Base-by-base conservation (phyloP, 1,140 invertebrate species). In the Cherax destructor region DNA sequence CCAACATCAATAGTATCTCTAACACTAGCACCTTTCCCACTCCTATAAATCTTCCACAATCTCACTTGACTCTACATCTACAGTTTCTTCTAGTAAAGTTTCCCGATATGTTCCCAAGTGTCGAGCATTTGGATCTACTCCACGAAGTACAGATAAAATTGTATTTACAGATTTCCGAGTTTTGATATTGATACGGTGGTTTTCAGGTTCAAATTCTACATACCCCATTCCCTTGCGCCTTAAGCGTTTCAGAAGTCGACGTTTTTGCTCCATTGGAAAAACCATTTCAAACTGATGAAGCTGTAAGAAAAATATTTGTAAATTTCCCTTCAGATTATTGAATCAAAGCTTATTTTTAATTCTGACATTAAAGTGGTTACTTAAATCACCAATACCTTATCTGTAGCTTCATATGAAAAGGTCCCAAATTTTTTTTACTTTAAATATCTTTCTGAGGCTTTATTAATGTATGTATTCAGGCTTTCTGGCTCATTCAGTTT, bases 171-270 rank as follows among this genome's bases (percentile, higher is more conserved):
- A 92, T 87, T 81, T 87, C 41, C 83, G 59, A 41, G 91, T 92
- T 77, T 84, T 92, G 47, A 92, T 77, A 52, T 83, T 92, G 56
- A 92, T 92, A 50, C 85, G 91, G 65, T 74, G 86, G 77, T 92
- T 92, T 77, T 92, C 91, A 65, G 91, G 91, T 72, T 92, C 91
- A 88, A 88, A 88, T 59, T 92, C 86, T 52, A 92, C 86, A 69
- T 84, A 50, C 5, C 81, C 80, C 50, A 92, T 79, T 77, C 91
- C 91, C 78, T 88, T 88, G 74, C 81, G 86, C 41, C 76, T 61
- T 18, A 92, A 87, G 16, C 91, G 79, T 52, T 88, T 92, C 11
- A 88, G 85, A 77, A 92, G 91, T n/a, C 86, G 86, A 10, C 81
- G 86, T 84, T 88, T 92, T 30, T 84, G 79, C 72, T 92, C 81